Base-by-base conservation (phyloP, 2,113 vertebrate species). In the Psittacara wagleri region DNA sequence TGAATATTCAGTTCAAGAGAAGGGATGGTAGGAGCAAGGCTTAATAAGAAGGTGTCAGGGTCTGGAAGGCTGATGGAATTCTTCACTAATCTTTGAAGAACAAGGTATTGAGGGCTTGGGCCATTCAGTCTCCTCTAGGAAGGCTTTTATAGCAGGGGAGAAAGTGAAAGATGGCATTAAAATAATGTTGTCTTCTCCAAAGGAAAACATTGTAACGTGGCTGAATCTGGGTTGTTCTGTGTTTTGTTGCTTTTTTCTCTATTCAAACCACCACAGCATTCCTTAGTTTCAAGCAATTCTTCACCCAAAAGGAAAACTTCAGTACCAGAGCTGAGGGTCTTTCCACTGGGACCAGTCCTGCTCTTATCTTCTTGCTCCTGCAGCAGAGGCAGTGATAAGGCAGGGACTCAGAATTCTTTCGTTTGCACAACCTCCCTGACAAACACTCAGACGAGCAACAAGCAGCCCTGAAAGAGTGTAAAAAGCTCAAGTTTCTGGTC, bases 311-410 rank as follows among this genome's bases (percentile, higher is more conserved):
- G 61, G 17, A 92, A 66, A 79, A 76, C 28, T 35, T 39, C 8
- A 17, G 43, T 86, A 31, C 61, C 51, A 68, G 80, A 81, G 23
- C 20, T 41, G 28, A 55, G 64, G 48, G 23, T 37, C 74, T 79
- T 87, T 64, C 57, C 35, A 6, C 5, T 88, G 67, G 59, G 79
- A 46, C 29, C 28, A 49, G 63, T 86, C 72, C 28, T 86, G 62
- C 69, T 86, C 51, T 94, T 92, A 92, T 84, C 90, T 94, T 70
- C 69, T 84, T 77, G n/a, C 73, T 93, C 37, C 62, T 73, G 69
- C 90, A 69, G 73, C 44, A 82, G 43, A 41, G 67, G 39, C 52
- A 52, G 5, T 0, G 12, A 88, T 94, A 88, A 95, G 44, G 14
- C 44, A 59, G 57, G 33, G 57, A 39, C 55, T 92, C 61, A 4